Evolutionary conservation across 2,797 vertebrate genomes (phyloP).

Genomic region (Oreonectes daqikongensis): DNA sequence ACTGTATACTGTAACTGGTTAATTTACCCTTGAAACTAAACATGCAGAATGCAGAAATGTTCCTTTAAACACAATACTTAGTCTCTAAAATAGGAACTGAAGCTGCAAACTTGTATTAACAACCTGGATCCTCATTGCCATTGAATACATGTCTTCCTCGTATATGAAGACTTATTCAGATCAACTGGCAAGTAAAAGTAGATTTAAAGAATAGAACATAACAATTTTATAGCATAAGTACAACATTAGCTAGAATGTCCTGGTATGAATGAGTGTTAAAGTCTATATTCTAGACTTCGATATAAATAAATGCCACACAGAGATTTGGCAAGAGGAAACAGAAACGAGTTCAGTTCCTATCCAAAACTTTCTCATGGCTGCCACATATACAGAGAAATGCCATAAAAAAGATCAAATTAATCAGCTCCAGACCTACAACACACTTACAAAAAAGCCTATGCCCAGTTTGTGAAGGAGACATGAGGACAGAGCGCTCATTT

Average conservation of each 20-base stretch:
- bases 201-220: not conserved
- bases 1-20: no score
- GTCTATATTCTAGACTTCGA: conserved; percentile 40
- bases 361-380: conserved; percentile 66
- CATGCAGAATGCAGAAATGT: no score
- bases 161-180: not conserved
- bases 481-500: conserved; percentile 41
- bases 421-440: conserved; percentile 53
- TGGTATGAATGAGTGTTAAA: conserved; percentile 22
- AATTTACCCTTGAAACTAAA: no score
- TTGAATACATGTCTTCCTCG: not conserved
- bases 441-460: conserved; percentile 34
- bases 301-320: conserved; percentile 43
- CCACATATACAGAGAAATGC: conserved; percentile 64
- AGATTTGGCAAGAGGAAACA: conserved; percentile 41
- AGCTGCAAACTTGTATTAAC: no score
- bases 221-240: not conserved
- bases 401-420: conserved; percentile 65
- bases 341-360: conserved; percentile 64
- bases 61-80: no score
- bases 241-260: conserved; percentile 22
- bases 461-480: conserved; percentile 38
- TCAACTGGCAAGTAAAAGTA: not conserved
- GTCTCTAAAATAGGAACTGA: no score
- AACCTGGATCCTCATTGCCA: no score